Conservation (phyloP, 1,140 invertebrate genomes). For the Brachionus angularis region DNA sequence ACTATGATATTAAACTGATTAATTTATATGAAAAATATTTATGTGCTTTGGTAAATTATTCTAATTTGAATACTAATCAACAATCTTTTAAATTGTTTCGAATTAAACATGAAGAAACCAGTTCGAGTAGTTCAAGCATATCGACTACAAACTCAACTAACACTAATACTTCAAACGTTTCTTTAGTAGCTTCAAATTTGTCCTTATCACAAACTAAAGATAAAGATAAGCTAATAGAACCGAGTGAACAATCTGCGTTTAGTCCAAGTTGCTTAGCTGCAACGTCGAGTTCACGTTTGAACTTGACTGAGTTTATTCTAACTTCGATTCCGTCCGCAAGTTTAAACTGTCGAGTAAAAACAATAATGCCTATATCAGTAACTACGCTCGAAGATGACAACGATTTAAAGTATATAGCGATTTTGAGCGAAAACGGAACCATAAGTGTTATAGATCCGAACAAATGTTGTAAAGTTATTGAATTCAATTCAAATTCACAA, state of each 20-base stretch:
- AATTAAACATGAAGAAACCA: constrained; percentile 39
- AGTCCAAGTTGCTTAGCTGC: constrained; percentile 12
- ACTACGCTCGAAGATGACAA: constrained; percentile 5
- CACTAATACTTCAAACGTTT: no score
- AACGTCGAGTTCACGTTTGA: constrained; percentile 37
- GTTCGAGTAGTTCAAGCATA: not conserved
- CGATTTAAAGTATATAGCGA: constrained; percentile 27
- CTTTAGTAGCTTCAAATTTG: no score
- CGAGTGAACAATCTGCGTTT: not conserved
- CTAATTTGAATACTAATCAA: not conserved
- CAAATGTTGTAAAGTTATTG: constrained; percentile 18
- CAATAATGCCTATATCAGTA: constrained; percentile 24
- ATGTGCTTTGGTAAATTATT: constrained; percentile 33
- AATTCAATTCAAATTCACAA: not conserved
- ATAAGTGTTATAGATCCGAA: constrained; percentile 23
- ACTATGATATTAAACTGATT: constrained; percentile 11
- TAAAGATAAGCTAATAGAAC: not conserved
- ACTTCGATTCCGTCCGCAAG: constrained; percentile 1
- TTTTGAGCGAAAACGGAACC: not conserved
- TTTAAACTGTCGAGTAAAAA: not conserved
- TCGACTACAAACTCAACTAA: constrained; percentile 5
- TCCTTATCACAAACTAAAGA: not conserved
- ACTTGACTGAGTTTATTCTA: constrained; percentile 27
- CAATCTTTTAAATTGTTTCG: constrained; percentile 21
- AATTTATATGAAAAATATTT: constrained; percentile 40